Conservation (phyloP, 2,797 vertebrate species). For the Poecilia gillii region DNA sequence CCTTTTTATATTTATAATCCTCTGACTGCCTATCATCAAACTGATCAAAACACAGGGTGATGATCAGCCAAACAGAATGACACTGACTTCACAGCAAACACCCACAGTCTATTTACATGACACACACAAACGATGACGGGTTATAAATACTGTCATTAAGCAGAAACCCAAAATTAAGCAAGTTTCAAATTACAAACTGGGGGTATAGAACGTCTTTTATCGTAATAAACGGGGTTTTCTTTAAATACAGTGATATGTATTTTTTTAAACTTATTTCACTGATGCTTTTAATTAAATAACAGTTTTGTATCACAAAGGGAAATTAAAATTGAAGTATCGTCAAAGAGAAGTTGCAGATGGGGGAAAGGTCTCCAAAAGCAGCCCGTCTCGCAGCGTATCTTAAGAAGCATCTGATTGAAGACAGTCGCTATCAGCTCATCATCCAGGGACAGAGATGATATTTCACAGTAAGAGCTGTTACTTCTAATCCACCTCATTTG, state of each 20-base stretch:
- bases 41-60: conserved; percentile 29
- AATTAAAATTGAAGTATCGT: not conserved
- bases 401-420: not conserved
- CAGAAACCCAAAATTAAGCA: conserved; percentile 18
- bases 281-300: not conserved
- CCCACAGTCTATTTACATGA: not conserved
- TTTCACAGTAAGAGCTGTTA: not conserved
- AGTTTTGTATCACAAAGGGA: not conserved
- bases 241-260: not conserved
- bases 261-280: not conserved
- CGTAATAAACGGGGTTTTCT: not conserved
- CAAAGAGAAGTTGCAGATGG: not conserved
- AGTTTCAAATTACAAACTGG: conserved; percentile 5
- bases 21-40: conserved; percentile 17
- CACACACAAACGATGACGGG: conserved; percentile 25
- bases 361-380: not conserved
- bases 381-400: not conserved
- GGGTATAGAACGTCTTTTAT: conserved; percentile 9
- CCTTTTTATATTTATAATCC: conserved; percentile 20
- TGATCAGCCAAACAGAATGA: conserved; percentile 17
- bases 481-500: not conserved
- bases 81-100: conserved; percentile 4
- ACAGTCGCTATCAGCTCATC: not conserved
- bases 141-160: conserved; percentile 22
- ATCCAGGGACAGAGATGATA: not conserved